Conservation (phyloP, 2,888 invertebrate genomes). For the Deroplatys truncata region DNA sequence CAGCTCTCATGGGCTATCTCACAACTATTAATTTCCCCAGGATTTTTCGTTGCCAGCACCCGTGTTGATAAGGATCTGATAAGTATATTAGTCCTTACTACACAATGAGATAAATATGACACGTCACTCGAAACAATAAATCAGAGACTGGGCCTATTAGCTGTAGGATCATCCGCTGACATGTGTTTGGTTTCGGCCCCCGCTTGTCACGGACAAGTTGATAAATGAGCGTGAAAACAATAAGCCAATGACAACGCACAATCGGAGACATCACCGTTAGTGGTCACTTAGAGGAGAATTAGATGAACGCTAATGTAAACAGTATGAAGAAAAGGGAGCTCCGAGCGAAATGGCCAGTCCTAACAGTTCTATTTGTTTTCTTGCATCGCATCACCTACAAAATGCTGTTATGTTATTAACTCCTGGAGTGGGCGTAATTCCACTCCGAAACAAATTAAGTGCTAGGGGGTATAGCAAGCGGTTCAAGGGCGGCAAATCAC, state of each 20-base stretch:
- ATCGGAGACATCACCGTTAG: background rate
- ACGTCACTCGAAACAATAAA: background rate
- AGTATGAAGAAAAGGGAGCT: background rate
- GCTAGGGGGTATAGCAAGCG: background rate
- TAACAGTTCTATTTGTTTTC: background rate
- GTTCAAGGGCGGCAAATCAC: background rate
- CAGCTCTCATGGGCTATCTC: background rate
- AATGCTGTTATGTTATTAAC: background rate
- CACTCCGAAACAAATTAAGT: background rate
- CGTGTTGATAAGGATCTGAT: background rate
- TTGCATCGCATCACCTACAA: background rate
- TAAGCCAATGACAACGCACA: background rate
- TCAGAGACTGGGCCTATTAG: background rate
- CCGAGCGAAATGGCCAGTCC: background rate
- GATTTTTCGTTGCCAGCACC: background rate
- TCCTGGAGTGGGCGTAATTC: background rate
- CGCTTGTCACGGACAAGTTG: background rate
- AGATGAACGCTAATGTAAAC: background rate
- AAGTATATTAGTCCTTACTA: background rate
- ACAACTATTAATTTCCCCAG: background rate
- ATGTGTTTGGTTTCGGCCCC: background rate
- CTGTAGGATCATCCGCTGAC: background rate
- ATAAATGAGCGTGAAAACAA: background rate
- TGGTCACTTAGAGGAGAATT: background rate
- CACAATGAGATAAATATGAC: background rate